These are phyloP conservation scores for Xenentodon cancila DNA, from an alignment of 2,797 vertebrate species.

Conservation along the genomic window DNA sequence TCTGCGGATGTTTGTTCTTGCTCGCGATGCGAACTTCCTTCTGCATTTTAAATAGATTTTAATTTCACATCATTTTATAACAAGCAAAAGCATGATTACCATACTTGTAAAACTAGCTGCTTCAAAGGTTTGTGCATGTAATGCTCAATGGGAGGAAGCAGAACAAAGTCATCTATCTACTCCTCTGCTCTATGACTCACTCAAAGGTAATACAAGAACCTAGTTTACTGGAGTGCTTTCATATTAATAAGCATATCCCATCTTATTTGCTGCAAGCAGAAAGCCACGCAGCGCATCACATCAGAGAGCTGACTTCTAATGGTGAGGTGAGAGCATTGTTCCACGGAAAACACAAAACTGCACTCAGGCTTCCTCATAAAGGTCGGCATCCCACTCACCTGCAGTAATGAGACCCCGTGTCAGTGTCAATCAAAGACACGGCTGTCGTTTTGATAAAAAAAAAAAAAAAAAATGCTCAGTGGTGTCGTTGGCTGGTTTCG, in stretches of 20 bases:
- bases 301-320: constrained; percentile 74
- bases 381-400: constrained; percentile 84
- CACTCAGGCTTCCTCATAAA: constrained; percentile 88
- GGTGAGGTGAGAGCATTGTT: constrained; percentile 80
- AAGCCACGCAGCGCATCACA: constrained; percentile 68
- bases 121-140: constrained; percentile 71
- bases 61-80: constrained; percentile 62
- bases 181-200: constrained; percentile 60
- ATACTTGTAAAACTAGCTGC: constrained; percentile 67
- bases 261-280: constrained; percentile 79
- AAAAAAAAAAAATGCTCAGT: constrained; percentile 54
- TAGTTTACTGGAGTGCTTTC: constrained; percentile 73
- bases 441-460: constrained; percentile 79
- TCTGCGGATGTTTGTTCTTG: constrained; percentile 27
- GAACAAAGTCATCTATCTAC: constrained; percentile 73
- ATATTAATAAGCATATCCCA: constrained; percentile 79
- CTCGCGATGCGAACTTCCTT: constrained; percentile 34
- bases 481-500: constrained; percentile 66
- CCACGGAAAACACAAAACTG: constrained; percentile 88
- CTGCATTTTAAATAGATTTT: constrained; percentile 64
- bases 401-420: constrained; percentile 88
- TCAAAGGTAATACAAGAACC: constrained; percentile 77
- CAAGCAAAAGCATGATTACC: constrained; percentile 69
- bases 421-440: constrained; percentile 85
- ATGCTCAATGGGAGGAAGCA: constrained; percentile 67